Conservation (phyloP, 2,888 invertebrate genomes). For the Ochropleura leucogaster region DNA sequence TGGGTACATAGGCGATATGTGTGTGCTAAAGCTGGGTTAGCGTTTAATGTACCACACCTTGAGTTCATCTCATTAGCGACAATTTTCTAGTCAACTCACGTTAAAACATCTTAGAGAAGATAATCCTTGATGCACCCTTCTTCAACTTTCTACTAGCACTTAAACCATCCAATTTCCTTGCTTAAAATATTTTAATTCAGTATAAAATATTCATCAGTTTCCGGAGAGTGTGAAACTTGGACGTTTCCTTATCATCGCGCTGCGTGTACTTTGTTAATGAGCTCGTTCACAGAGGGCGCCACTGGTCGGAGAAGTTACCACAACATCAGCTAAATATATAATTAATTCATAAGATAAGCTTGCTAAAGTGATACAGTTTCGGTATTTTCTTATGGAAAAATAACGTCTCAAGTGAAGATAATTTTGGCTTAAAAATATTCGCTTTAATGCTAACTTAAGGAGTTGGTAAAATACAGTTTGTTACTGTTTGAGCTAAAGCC, state of each 20-base stretch:
- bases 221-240: conserved; percentile 32
- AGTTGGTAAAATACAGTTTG: neutral
- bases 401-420: neutral
- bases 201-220: conserved; percentile 55
- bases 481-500: neutral
- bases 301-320: conserved; percentile 21
- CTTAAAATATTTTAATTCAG: conserved; percentile 42
- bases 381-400: conserved; percentile 7
- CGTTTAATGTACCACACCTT: too few relatives aligned
- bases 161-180: conserved; percentile 14
- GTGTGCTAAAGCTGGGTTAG: neutral
- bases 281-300: conserved; percentile 51
- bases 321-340: conserved; percentile 46
- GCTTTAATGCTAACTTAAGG: neutral
- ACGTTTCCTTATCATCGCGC: conserved; percentile 44
- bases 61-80: neutral
- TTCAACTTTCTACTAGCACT: conserved; percentile 9
- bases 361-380: conserved; percentile 24
- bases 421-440: neutral
- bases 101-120: neutral
- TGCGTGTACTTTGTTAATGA: conserved; percentile 47
- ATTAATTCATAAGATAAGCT: conserved; percentile 66
- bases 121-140: neutral
- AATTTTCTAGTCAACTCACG: neutral
- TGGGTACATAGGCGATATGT: neutral